phyloP scores from a whole-genome alignment of 2,888 invertebrate species.

The Clepsis dumicolana region DNA sequence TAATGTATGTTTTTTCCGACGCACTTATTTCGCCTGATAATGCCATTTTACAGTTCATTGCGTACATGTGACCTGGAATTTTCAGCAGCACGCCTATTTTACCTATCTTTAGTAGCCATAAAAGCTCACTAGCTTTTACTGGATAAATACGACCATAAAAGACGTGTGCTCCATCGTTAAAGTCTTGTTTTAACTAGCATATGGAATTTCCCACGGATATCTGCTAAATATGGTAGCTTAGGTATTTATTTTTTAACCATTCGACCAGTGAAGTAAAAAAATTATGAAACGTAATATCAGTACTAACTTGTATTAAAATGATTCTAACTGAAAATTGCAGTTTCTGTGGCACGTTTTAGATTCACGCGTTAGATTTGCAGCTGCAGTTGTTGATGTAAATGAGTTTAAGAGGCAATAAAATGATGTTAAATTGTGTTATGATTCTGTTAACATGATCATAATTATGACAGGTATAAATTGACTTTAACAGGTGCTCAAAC shows the following conservation, averaged over 20 bases:
- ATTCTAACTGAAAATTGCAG: background rate
- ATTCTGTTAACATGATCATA: no score
- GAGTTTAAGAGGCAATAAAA: no score
- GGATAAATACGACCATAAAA: constrained; percentile 35
- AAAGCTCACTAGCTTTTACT: constrained; percentile 33
- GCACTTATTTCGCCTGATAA: background rate
- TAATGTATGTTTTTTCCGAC: constrained; percentile 2
- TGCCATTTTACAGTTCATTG: constrained; percentile 21
- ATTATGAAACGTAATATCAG: background rate
- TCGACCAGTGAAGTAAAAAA: background rate
- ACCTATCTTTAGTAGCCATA: constrained; percentile 40
- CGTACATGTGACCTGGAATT: constrained; percentile 35
- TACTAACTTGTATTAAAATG: background rate
- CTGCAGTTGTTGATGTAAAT: no score
- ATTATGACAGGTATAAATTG: no score
- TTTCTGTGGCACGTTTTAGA: no score
- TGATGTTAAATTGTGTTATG: no score
- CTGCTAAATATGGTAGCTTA: background rate
- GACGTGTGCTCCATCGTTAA: constrained; percentile 1
- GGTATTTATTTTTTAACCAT: background rate
- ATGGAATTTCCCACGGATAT: background rate
- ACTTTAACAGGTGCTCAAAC: no score
- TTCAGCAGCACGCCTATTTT: constrained; percentile 23
- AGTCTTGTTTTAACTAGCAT: constrained; percentile 1
- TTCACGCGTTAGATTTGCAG: no score